These are phyloP conservation scores for Drosophila suzukii DNA, from an alignment of 1,140 invertebrate genomes.

Conservation along the genomic window DNA sequence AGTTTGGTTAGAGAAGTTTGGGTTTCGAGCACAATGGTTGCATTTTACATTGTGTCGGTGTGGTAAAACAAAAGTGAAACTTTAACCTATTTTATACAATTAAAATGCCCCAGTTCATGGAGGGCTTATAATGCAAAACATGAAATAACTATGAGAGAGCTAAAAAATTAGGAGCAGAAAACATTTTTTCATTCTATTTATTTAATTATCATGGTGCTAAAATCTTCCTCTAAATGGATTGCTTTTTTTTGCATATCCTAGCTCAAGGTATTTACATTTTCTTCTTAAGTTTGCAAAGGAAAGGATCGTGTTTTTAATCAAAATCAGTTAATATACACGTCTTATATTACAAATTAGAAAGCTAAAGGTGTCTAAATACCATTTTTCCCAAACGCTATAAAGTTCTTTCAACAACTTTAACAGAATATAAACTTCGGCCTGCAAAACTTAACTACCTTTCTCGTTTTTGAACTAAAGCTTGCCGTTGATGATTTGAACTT, in stretches of 20 bases:
- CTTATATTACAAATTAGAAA: not conserved
- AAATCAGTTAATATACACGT: too few species aligned
- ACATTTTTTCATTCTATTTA: not conserved
- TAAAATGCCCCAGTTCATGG: not conserved
- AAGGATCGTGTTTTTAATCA: too few species aligned
- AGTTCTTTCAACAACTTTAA: not conserved
- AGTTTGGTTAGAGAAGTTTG: not conserved
- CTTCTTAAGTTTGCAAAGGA: too few species aligned
- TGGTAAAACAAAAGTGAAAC: constrained; percentile 4
- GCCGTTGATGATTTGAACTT: constrained; percentile 4
- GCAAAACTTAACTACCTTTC: not conserved
- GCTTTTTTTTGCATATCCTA: too few species aligned
- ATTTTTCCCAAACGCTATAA: not conserved
- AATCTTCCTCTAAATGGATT: too few species aligned
- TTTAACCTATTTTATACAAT: not conserved
- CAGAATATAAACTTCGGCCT: not conserved
- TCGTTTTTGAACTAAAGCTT: not conserved
- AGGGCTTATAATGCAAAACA: not conserved
- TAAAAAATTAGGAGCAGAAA: not conserved
- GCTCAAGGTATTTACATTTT: too few species aligned
- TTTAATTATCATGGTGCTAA: too few species aligned
- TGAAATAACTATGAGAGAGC: not conserved
- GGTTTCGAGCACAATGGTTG: not conserved
- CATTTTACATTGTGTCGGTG: not conserved
- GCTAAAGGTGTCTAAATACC: not conserved